Evolutionary conservation across 2,888 invertebrate genomes (phyloP).

Genomic region (Diploptera punctata): DNA sequence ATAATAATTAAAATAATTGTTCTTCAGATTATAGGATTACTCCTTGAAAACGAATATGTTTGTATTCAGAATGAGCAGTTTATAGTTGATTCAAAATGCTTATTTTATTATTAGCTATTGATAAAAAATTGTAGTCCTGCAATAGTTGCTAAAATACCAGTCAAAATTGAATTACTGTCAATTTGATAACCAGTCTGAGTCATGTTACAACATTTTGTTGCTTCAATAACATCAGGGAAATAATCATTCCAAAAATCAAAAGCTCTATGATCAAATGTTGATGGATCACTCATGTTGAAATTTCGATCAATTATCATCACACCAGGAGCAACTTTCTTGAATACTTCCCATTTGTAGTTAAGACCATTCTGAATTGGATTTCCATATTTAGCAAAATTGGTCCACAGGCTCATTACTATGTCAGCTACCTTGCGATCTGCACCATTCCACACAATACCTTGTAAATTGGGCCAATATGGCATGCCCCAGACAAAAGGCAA

Average conservation of each 20-base stretch:
- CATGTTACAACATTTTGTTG: slow-evolving; percentile 76
- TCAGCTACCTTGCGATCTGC: slow-evolving; percentile 81
- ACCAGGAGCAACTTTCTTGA: slow-evolving; percentile 69
- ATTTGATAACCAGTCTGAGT: slow-evolving; percentile 41
- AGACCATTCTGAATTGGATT: slow-evolving; percentile 70
- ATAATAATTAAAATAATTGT: no score
- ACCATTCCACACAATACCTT: slow-evolving; percentile 67
- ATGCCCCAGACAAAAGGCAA: slow-evolving; percentile 83
- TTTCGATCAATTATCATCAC: slow-evolving; percentile 77
- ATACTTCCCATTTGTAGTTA: slow-evolving; percentile 78
- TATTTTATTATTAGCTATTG: background rate
- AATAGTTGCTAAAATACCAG: slow-evolving; percentile 1
- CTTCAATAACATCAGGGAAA: slow-evolving; percentile 76
- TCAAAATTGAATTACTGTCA: slow-evolving; percentile 1
- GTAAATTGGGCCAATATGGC: slow-evolving; percentile 70
- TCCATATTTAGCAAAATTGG: slow-evolving; percentile 77
- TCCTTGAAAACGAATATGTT: no score
- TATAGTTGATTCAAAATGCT: no score
- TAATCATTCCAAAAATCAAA: slow-evolving; percentile 86
- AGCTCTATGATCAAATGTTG: slow-evolving; percentile 74
- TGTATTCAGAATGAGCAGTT: no score
- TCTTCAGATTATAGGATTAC: no score
- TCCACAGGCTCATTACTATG: slow-evolving; percentile 81
- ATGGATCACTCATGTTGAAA: slow-evolving; percentile 75
- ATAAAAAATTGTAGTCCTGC: background rate